These are phyloP conservation scores for Amazona guildingii DNA, from an alignment of 2,113 vertebrate genomes.

Conservation along the genomic window DNA sequence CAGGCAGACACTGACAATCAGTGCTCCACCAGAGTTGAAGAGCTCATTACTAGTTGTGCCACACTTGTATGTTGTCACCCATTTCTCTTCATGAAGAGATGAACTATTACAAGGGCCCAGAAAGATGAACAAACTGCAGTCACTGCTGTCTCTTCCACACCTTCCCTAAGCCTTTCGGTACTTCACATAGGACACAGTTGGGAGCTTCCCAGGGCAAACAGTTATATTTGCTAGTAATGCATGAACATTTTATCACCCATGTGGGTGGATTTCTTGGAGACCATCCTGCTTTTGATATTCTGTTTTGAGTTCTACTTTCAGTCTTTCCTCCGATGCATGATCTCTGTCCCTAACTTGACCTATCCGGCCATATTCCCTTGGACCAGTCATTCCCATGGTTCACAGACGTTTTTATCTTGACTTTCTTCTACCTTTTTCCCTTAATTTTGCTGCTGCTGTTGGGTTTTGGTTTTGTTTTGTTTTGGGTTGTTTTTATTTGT, in stretches of 20 bases:
- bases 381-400: not conserved
- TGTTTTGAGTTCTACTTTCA: not conserved
- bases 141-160: not conserved
- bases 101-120: not conserved
- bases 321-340: not conserved
- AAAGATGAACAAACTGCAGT: not conserved
- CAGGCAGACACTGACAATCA: not conserved
- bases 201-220: not conserved
- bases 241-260: not conserved
- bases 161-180: not conserved
- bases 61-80: not conserved
- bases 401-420: not conserved
- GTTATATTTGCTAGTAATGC: not conserved
- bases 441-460: not conserved
- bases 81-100: not conserved
- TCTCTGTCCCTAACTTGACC: not conserved
- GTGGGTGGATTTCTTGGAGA: not conserved
- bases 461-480: not conserved
- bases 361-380: not conserved
- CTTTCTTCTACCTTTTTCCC: not conserved
- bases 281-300: not conserved
- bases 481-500: not conserved
- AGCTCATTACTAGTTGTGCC: not conserved
- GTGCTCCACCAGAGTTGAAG: not conserved
- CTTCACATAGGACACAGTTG: not conserved